phyloP scores from a whole-genome alignment of 2,797 vertebrate species.

The Xerus rutilus region DNA sequence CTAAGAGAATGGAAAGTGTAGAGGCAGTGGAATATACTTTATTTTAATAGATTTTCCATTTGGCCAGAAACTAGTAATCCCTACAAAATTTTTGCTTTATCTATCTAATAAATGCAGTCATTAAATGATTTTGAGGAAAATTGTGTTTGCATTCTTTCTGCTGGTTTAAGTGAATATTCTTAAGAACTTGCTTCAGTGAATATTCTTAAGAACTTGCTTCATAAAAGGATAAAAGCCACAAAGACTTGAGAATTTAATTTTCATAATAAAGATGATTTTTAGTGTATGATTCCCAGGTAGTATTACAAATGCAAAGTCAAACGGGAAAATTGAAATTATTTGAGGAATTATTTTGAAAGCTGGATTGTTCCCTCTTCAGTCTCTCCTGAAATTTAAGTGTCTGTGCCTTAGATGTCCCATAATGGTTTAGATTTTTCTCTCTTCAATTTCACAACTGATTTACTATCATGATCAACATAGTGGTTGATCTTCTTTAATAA shows the following conservation, averaged over 20 bases:
- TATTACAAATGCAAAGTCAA: background rate
- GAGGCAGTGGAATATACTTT: background rate
- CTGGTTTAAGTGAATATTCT: background rate
- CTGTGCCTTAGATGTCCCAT: background rate
- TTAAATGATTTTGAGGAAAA: background rate
- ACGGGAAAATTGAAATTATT: background rate
- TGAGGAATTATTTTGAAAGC: background rate
- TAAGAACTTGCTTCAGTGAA: background rate
- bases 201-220: background rate
- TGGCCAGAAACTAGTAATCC: background rate
- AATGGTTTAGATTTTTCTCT: background rate
- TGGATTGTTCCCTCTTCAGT: background rate
- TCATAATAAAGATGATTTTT: background rate
- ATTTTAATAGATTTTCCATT: background rate
- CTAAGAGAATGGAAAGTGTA: background rate
- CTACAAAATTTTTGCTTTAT: background rate
- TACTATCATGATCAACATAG: background rate
- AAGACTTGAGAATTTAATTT: background rate
- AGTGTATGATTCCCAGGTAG: background rate
- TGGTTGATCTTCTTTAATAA: background rate
- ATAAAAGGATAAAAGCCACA: background rate
- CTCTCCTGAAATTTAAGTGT: background rate
- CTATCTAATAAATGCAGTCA: background rate
- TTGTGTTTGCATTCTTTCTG: conserved; percentile 31
- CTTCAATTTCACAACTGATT: background rate